Evolutionary conservation across 2,888 invertebrate species (phyloP).

Genomic region (Thera obeliscata): DNA sequence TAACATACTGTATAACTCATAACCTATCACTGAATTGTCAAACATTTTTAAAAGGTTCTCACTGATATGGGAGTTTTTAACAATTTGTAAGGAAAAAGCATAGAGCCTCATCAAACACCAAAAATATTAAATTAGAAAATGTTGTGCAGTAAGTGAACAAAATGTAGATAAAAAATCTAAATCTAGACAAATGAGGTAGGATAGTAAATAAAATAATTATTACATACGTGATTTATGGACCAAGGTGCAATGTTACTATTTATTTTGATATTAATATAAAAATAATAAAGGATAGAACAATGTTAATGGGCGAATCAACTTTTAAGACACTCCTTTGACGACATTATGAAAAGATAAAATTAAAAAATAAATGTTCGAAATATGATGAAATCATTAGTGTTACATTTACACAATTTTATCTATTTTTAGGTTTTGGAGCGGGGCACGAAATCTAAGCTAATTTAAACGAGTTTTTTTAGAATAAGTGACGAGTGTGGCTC

Average conservation of each 20-base stretch:
- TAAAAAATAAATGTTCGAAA: no score
- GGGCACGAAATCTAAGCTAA: no score
- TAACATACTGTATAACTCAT: no score
- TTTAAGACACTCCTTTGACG: no score
- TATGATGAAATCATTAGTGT: no score
- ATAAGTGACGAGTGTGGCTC: no score
- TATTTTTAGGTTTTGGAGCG: no score
- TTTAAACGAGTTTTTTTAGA: no score
- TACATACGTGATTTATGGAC: conserved; percentile 1
- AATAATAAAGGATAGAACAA: neutral
- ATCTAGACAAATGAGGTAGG: conserved; percentile 78
- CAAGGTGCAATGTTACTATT: neutral
- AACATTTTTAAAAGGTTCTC: conserved; percentile 61
- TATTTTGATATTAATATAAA: neutral
- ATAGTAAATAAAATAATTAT: conserved; percentile 44
- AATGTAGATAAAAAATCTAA: conserved; percentile 61
- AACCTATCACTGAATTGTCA: conserved; percentile 20
- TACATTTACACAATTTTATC: no score
- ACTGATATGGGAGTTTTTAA: conserved; percentile 67
- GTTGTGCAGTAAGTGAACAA: conserved; percentile 34
- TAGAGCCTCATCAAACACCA: conserved; percentile 68
- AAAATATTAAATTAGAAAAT: conserved; percentile 33
- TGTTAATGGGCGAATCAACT: no score
- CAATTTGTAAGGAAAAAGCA: conserved; percentile 43
- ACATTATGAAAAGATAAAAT: no score